Base-by-base conservation (phyloP, 1,140 invertebrate genomes). In the Harpegnathos saltator region DNA sequence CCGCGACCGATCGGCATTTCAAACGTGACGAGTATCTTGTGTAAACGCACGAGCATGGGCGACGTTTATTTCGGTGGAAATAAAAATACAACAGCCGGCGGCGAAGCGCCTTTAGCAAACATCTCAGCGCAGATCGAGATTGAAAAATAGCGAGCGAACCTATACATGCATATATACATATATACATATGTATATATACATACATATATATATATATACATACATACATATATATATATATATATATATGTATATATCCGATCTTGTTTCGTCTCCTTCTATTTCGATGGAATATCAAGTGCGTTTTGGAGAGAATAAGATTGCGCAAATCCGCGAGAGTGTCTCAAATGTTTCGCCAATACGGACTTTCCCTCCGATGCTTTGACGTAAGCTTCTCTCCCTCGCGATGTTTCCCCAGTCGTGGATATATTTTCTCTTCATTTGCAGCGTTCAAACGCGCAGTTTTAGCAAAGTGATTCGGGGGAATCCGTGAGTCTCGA, bases 51-150 rank as follows among this genome's bases (percentile, higher is more conserved):
- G 29, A 56, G 24, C 5, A n/a, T 29, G 24, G 58, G 14, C 12
- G n/a, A 44, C 33, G 52, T 69, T 80, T 80, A 71, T 71, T 69
- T 80, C 22, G 33, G 22, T 48, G n/a, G 3, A 48, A 59, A 78
- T 78, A 69, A 78, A 80, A 80, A 48, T 80, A 59, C 9, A 59
- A 58, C 65, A 58, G 22, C 33, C 65, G 52, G 19, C 1, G 52
- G 29, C 19, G 11, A n/a, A 29, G 29, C 24, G 15, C 58, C 38
- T 69, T 71, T 44, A 26, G 29, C 33, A 54, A 66, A 56, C 15
- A 56, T 75, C 26, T 52, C 9, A 19, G 14, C 14, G 17, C 15
- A 58, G n/a, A 65, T 75, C 44, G 1, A 65, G 14, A 78, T n/a
- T 56, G 63, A 56, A 78, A 75, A 78, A 56, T 78, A 68, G 62